Conservation (phyloP, 2,888 invertebrate species). For the Melipona beecheii region DNA sequence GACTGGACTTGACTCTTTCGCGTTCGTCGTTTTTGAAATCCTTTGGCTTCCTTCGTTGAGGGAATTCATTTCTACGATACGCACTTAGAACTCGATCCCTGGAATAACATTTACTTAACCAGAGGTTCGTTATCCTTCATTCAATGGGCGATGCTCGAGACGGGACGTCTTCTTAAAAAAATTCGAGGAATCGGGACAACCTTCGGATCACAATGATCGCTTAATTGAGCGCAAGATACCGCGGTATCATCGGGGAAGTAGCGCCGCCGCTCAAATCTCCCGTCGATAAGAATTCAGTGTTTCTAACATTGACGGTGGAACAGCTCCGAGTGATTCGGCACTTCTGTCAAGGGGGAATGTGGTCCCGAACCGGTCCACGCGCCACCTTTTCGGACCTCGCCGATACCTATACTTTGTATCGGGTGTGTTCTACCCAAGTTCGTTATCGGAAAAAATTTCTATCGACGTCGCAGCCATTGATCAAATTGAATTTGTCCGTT, state of each 20-base stretch:
- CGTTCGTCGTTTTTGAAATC: not conserved
- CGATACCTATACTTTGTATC: constrained; percentile 33
- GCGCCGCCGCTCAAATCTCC: constrained; percentile 35
- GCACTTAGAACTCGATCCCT: not conserved
- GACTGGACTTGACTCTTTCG: not conserved
- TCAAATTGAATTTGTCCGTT: constrained; percentile 12
- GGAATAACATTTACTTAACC: constrained; percentile 16
- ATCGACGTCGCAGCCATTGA: not conserved
- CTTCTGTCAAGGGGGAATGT: constrained; percentile 66
- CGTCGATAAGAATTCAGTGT: constrained; percentile 69
- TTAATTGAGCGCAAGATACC: constrained; percentile 78
- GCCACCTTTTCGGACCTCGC: constrained; percentile 43
- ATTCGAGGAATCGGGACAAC: constrained; percentile 69
- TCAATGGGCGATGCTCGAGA: not conserved
- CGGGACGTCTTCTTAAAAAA: constrained; percentile 57
- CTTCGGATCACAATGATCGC: constrained; percentile 75
- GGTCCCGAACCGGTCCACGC: constrained; percentile 63
- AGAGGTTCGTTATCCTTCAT: constrained; percentile 4
- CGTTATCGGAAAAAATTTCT: constrained; percentile 44
- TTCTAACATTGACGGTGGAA: constrained; percentile 74
- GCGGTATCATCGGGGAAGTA: constrained; percentile 63
- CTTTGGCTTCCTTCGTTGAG: not conserved
- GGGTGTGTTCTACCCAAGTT: constrained; percentile 47
- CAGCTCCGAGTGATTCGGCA: constrained; percentile 73
- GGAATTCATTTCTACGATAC: not conserved